A percentile compares a stretch with the other conserved stretches of the same genome.
Evolutionary conservation across 2,797 vertebrate genomes (phyloP).

Genomic region (Steatocranus sp.): DNA sequence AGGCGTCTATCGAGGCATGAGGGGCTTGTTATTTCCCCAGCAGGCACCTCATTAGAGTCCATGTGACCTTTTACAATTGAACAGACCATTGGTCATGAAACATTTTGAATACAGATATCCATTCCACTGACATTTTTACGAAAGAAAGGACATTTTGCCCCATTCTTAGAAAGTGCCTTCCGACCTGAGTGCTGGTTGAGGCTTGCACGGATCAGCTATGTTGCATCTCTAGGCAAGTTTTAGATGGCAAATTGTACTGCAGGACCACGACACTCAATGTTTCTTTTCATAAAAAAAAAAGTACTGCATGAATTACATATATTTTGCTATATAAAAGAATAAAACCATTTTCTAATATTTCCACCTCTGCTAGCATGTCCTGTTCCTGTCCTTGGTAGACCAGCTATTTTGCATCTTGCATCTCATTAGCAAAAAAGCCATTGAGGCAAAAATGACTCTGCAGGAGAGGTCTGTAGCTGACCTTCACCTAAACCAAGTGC

Average conservation of each 20-base stretch:
- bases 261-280: background rate
- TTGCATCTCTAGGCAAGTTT: background rate
- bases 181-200: constrained; percentile 5
- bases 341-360: constrained; percentile 8
- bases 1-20: constrained; percentile 43
- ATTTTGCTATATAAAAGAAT: background rate
- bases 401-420: constrained; percentile 54
- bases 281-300: background rate
- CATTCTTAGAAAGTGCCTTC: constrained; percentile 12
- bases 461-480: constrained; percentile 18
- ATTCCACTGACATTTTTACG: constrained; percentile 46
- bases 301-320: background rate
- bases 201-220: constrained; percentile 7
- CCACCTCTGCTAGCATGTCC: constrained; percentile 5
- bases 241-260: background rate
- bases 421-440: constrained; percentile 53
- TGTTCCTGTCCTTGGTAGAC: constrained; percentile 36
- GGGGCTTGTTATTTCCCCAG: constrained; percentile 68
- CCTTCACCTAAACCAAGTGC: constrained; percentile 31
- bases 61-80: constrained; percentile 69
- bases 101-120: constrained; percentile 67
- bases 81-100: constrained; percentile 42
- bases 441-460: background rate
- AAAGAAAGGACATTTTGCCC: constrained; percentile 23
- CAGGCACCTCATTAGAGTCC: constrained; percentile 69